Evolutionary conservation across 2,113 vertebrate genomes (phyloP).

Genomic region (Callipepla squamata): DNA sequence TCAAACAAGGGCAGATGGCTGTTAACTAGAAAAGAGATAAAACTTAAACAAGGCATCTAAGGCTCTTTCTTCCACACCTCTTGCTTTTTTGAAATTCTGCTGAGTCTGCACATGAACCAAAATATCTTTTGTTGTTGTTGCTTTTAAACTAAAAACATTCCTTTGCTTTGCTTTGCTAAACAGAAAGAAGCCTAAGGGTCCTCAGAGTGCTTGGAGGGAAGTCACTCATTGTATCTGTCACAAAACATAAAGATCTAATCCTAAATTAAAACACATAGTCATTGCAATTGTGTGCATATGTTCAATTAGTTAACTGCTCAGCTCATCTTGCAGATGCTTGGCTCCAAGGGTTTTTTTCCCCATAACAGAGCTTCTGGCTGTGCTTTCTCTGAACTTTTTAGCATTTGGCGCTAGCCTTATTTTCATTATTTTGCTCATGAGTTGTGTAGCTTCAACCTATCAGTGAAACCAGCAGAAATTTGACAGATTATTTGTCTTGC

Average conservation of each 20-base stretch:
- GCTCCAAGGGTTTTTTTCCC: background rate
- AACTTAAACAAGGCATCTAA: background rate
- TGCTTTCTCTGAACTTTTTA: background rate
- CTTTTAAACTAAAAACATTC: background rate
- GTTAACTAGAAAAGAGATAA: background rate
- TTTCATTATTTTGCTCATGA: background rate
- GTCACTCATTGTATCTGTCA: background rate
- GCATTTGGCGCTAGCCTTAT: background rate
- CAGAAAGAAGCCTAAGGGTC: background rate
- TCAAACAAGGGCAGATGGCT: background rate
- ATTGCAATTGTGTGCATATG: background rate
- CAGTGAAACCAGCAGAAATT: background rate
- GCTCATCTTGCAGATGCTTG: background rate
- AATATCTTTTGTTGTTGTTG: too few species aligned
- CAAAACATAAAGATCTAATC: background rate
- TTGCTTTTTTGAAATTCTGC: background rate
- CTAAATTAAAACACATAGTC: background rate
- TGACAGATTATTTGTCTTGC: background rate
- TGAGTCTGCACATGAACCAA: background rate
- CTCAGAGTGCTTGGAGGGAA: background rate
- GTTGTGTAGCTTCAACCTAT: background rate
- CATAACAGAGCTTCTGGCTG: background rate
- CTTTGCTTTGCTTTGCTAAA: background rate
- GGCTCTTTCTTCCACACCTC: background rate
- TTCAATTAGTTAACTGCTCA: background rate